Percentiles rank a stretch among this genome's conserved stretches.
These are phyloP conservation scores for Halichondria panicea DNA, from an alignment of 37 sponge, comb jelly and placozoan species.

Conservation along the genomic window DNA sequence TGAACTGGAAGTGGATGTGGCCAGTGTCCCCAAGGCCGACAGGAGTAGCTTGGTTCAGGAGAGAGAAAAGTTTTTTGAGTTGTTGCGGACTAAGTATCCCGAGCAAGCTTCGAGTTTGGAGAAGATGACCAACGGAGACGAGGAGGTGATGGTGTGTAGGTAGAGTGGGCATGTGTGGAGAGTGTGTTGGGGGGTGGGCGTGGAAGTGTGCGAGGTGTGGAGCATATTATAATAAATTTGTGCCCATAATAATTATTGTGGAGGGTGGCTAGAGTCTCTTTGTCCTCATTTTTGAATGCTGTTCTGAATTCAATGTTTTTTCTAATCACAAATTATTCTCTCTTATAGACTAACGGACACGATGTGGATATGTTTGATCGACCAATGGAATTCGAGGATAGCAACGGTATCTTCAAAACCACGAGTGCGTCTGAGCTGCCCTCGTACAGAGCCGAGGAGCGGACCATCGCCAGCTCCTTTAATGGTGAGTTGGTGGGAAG, in stretches of 20 bases:
- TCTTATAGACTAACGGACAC: not conserved
- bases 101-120: conserved; percentile 17
- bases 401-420: conserved; percentile 2
- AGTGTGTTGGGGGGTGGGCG: not conserved
- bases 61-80: conserved; percentile 47
- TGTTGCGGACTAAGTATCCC: conserved; percentile 28
- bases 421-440: conserved; percentile 35
- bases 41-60: conserved; percentile 24
- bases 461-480: no score
- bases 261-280: not conserved
- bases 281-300: not conserved
- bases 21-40: not conserved
- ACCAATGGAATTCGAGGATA: not conserved
- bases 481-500: no score
- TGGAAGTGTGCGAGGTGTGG: not conserved
- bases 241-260: not conserved
- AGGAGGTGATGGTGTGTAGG: conserved; percentile 2
- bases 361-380: not conserved
- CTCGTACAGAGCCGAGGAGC: conserved; percentile 7
- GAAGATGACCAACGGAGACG: not conserved
- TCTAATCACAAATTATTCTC: not conserved
- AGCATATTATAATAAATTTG: not conserved
- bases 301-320: not conserved
- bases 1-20: not conserved
- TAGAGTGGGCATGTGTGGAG: not conserved